These are phyloP conservation scores for Drosophila fuyamai DNA, from an alignment of 1,140 invertebrate genomes.

Conservation along the genomic window DNA sequence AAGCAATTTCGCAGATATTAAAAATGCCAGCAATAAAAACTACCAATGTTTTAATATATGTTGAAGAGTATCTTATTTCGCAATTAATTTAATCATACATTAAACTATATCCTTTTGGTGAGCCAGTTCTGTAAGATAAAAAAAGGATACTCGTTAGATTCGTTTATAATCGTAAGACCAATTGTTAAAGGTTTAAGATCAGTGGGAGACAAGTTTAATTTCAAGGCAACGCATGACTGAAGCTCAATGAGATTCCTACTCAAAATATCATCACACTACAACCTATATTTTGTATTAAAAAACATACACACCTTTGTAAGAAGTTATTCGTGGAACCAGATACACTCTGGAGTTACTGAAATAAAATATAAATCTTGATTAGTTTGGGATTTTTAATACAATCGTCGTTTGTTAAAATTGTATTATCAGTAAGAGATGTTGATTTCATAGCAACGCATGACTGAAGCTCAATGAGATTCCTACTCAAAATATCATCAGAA, in stretches of 20 bases:
- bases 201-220: conserved; percentile 71
- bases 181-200: conserved; percentile 13
- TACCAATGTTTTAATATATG: not conserved
- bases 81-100: not conserved
- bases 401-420: not conserved
- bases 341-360: conserved; percentile 11
- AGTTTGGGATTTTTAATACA: conserved; percentile 3
- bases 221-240: conserved; percentile 81
- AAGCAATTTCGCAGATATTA: conserved; percentile 97
- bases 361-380: conserved; percentile 17
- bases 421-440: conserved; percentile 44
- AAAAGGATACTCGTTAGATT: conserved; percentile 14
- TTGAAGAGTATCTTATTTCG: not conserved
- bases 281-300: not conserved
- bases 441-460: conserved; percentile 82
- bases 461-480: conserved; percentile 88
- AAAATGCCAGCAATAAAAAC: conserved; percentile 44
- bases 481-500: conserved; percentile 81
- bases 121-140: conserved; percentile 8
- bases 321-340: not conserved
- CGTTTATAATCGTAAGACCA: not conserved
- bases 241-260: conserved; percentile 88
- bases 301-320: conserved; percentile 50
- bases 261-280: conserved; percentile 60
- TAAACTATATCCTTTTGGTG: not conserved